Base-by-base conservation (phyloP, 2,113 vertebrate species). In the Eudyptes chrysolophus region DNA sequence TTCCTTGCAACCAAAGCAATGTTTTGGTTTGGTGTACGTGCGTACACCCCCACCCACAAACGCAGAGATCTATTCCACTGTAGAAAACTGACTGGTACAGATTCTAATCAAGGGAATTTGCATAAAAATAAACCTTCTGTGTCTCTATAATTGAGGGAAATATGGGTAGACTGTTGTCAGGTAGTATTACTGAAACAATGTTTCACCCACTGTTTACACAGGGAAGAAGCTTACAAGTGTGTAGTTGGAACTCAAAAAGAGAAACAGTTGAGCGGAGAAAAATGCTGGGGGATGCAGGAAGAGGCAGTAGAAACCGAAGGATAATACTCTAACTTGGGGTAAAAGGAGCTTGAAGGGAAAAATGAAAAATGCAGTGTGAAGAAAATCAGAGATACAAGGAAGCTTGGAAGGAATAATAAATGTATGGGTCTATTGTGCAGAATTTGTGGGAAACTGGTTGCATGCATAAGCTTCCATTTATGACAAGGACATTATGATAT, bases 221-320 rank as follows among this genome's bases (percentile, higher is more conserved):
- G 10, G 6, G 54, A 66, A 55, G 40, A 61, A 61, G 6, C 10
- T 74, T 51, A 24, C 2, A 68, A 27, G 10, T 62, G 21, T 32
- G 32, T 74, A 68, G 13, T 3, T 87, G 8, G 16, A 91, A 55
- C 24, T 27, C 26, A 26, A 22, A 83, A 83, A 61, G n/a, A 61
- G 8, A 66, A 83, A 44, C 17, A 22, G 2, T 0, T 55, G 15
- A n/a, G 0, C 26, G 34, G 5, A 22, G 4, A 75, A 65, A 27
- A 29, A 48, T 38, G 5, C 3, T 38, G 34, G 2, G 4, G 3
- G 19, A 24, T 46, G 3, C 8, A 51, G 21, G 44, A 80, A 36
- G 6, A 55, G 7, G 5, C 10, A n/a, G 22, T 16, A 58, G 34
- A 78, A 70, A 36, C 5, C 6, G 22, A 65, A 74, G 5, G 29